These are phyloP conservation scores for Daktulosphaira vitifoliae DNA, from an alignment of 1,140 invertebrate species.

Conservation along the genomic window DNA sequence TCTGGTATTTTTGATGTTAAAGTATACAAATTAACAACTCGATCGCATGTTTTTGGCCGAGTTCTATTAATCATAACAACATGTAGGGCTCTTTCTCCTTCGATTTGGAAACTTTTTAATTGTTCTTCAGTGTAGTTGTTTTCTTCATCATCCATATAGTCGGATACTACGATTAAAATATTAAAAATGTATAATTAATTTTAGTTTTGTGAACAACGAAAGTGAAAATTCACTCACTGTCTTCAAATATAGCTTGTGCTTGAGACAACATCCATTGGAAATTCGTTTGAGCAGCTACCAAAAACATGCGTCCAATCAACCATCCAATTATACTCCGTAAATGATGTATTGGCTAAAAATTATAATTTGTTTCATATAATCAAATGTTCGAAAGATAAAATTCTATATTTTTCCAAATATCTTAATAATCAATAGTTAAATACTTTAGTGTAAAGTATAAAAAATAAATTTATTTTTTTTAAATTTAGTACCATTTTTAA, in stretches of 20 bases:
- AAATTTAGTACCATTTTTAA: no score
- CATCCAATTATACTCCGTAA: conserved; percentile 2
- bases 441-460: no score
- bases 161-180: background rate
- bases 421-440: no score
- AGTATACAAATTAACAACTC: conserved; percentile 52
- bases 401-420: no score
- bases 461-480: no score
- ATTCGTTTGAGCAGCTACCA: conserved; percentile 10
- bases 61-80: conserved; percentile 60
- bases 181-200: background rate
- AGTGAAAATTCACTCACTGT: background rate
- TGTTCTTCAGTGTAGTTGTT: background rate
- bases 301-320: conserved; percentile 2
- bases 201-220: no score
- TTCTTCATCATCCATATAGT: conserved; percentile 35
- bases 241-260: conserved; percentile 22
- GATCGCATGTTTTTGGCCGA: conserved; percentile 66
- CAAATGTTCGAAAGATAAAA: no score
- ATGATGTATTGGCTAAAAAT: conserved; percentile 14
- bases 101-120: background rate
- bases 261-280: conserved; percentile 19
- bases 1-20: conserved; percentile 33
- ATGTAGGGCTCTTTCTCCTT: conserved; percentile 23
- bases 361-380: no score